These are phyloP conservation scores for Heliocidaris erythrogramma DNA, from an alignment of 35 echinoderm and acorn worm species.

Conservation along the genomic window DNA sequence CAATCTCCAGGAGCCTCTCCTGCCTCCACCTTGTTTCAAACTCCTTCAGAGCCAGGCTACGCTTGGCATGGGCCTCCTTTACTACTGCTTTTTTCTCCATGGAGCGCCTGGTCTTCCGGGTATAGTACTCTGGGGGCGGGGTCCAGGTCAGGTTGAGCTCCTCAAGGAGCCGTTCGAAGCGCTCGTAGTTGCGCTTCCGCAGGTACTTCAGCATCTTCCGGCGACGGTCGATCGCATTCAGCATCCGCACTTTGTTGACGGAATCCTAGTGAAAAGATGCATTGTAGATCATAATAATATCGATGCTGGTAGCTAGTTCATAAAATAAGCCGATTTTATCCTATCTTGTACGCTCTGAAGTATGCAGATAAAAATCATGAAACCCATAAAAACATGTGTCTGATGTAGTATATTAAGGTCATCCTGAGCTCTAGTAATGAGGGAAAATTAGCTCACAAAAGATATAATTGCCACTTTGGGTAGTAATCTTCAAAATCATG, in stretches of 20 bases:
- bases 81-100: constrained; percentile 7
- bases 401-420: too few relatives aligned
- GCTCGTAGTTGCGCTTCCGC: constrained; percentile 35
- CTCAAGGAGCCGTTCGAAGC: constrained; percentile 11
- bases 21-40: constrained; percentile 29
- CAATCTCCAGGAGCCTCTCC: constrained; percentile 41
- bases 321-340: too few relatives aligned
- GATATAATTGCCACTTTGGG: too few relatives aligned
- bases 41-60: not conserved
- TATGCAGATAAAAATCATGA: too few relatives aligned
- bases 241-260: constrained; percentile 31
- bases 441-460: too few relatives aligned
- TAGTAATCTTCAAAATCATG: too few relatives aligned
- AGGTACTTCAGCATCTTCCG: constrained; percentile 44
- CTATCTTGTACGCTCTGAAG: too few relatives aligned
- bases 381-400: too few relatives aligned
- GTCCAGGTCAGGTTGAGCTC: constrained; percentile 26
- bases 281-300: not conserved
- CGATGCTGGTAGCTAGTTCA: not conserved
- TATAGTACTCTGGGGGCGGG: not conserved
- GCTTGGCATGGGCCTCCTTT: not conserved
- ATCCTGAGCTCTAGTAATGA: too few relatives aligned
- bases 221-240: constrained; percentile 35
- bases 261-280: constrained; percentile 8
- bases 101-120: not conserved